A percentile compares a stretch with the other conserved stretches of the same genome.
Evolutionary conservation across 1,140 invertebrate genomes (phyloP).

Genomic region (Orchestia grillus): DNA sequence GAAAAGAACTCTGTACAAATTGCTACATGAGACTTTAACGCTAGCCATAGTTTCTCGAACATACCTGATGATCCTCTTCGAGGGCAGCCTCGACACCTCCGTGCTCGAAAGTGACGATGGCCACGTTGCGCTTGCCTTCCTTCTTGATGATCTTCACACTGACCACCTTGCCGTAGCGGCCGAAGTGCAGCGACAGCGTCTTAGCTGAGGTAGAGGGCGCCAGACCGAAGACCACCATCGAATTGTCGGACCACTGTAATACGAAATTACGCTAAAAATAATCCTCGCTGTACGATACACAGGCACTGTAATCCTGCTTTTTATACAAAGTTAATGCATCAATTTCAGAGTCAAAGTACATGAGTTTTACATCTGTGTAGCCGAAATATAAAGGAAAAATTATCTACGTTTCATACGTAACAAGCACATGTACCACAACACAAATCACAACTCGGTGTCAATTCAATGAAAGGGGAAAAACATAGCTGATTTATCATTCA

Average conservation of each 20-base stretch:
- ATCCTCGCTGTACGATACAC: too few species aligned
- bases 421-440: too few species aligned
- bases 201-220: neutral
- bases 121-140: neutral
- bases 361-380: too few species aligned
- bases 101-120: neutral
- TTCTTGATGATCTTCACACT: neutral
- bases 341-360: too few species aligned
- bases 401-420: too few species aligned
- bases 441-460: too few species aligned
- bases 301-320: too few species aligned
- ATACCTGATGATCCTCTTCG: neutral
- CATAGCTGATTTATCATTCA: too few species aligned
- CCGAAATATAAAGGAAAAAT: too few species aligned
- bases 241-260: neutral
- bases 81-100: neutral
- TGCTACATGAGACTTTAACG: neutral
- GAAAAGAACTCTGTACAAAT: neutral
- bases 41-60: neutral
- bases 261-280: neutral
- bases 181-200: conserved; percentile 22
- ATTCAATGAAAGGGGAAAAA: too few species aligned
- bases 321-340: too few species aligned
- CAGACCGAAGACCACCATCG: neutral
- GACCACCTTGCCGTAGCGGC: neutral